Evolutionary conservation across 2,888 invertebrate species (phyloP).

Genomic region (Opisthograptis luteolata): DNA sequence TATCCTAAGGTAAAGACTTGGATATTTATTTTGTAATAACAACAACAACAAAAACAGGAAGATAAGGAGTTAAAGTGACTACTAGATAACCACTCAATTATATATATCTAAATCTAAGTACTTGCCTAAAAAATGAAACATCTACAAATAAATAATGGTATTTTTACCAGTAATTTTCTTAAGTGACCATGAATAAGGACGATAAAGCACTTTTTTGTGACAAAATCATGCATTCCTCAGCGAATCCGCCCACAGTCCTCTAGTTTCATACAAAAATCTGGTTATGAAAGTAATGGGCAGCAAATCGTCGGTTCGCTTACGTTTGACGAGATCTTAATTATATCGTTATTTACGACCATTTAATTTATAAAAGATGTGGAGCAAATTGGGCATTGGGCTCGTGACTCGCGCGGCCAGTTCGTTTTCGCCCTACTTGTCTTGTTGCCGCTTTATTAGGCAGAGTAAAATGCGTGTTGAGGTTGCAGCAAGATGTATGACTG

Average conservation of each 20-base stretch:
- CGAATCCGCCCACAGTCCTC: neutral
- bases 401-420: slow-evolving; percentile 19
- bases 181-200: too few relatives aligned
- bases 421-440: slow-evolving; percentile 22
- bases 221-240: too few relatives aligned
- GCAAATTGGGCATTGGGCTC: slow-evolving; percentile 23
- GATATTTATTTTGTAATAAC: too few relatives aligned
- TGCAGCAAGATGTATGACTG: neutral
- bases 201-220: too few relatives aligned
- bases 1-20: too few relatives aligned
- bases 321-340: slow-evolving; percentile 22
- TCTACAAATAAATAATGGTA: too few relatives aligned
- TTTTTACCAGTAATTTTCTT: too few relatives aligned
- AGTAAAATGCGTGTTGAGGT: slow-evolving; percentile 3
- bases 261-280: slow-evolving; percentile 2
- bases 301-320: slow-evolving; percentile 12
- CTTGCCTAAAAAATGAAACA: too few relatives aligned
- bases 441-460: slow-evolving; percentile 27
- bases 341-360: slow-evolving; percentile 30
- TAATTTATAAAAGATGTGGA: slow-evolving; percentile 33
- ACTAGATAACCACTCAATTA: too few relatives aligned
- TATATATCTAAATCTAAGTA: too few relatives aligned
- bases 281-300: slow-evolving; percentile 21
- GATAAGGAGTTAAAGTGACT: too few relatives aligned
- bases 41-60: too few relatives aligned